Base-by-base conservation (phyloP, 2,797 vertebrate genomes). In the Spinus pinus region DNA sequence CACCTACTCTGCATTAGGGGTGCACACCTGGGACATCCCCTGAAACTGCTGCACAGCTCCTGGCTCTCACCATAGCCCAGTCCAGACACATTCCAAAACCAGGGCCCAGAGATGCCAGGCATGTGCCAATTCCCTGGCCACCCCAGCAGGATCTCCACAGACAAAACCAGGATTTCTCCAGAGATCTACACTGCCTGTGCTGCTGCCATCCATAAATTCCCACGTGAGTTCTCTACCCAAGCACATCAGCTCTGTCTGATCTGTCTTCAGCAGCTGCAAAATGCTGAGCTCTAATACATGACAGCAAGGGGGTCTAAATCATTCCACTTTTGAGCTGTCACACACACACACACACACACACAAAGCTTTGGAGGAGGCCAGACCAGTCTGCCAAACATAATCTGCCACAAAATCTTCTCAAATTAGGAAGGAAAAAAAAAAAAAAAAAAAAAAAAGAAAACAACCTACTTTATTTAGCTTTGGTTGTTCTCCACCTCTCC, bases 311-410 rank as follows among this genome's bases (percentile, higher is more conserved):
- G 10, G 51, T 31, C 31, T 42, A 61, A 73, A 90, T 37, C 27
- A 46, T 50, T 60, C 24, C 22, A 6, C 12, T 78, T 80, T 18
- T 1, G 0, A 86, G 56, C 49, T 65, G 73, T 19, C 42, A 25
- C 23, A 22, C 30, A 22, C 7, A 25, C 23, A 22, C 30, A 22
- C 7, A 25, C 23, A 22, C 7, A 39, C 12, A 23, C 37, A 64
- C 13, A 60, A 66, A 79, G 18, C 19, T 81, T 35, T 33, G 87
- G 49, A 88, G 9, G 56, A 79, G 53, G 64, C 7, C 58, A 73
- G 31, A 86, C 56, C 73, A 74, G 30, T 33, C 69, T 81, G 39
- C 64, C 87, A 96, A 81, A 65, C 31, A 71, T 69, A 51, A n/a
- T 64, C 41, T 60, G 51, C 50, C 17, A 23, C 49, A 94, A 88